Evolutionary conservation across 2,113 vertebrate species (phyloP).

Genomic region (Thamnaconus septentrionalis): DNA sequence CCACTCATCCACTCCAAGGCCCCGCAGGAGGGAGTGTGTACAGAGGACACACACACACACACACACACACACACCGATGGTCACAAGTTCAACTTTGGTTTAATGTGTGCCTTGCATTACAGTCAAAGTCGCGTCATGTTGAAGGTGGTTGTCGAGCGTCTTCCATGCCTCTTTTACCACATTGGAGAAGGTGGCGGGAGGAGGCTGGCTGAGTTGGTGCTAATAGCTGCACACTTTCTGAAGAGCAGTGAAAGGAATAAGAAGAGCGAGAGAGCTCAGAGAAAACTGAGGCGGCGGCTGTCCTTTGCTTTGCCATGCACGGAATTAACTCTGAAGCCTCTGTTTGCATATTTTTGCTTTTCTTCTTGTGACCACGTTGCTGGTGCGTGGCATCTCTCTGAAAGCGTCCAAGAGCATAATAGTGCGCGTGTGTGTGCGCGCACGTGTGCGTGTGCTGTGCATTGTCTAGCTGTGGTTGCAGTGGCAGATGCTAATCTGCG

Average conservation of each 20-base stretch:
- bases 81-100: too few species aligned
- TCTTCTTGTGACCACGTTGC: slow-evolving; percentile 15
- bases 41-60: background rate
- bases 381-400: slow-evolving; percentile 15
- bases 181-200: too few species aligned
- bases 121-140: slow-evolving; percentile 26
- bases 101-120: background rate
- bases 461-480: slow-evolving; percentile 18
- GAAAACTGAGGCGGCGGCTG: too few species aligned
- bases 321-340: slow-evolving; percentile 18
- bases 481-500: slow-evolving; percentile 66
- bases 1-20: slow-evolving; percentile 35
- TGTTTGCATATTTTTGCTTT: slow-evolving; percentile 12
- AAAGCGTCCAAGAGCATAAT: slow-evolving; percentile 14
- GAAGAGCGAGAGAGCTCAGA: too few species aligned
- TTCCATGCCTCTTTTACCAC: too few species aligned
- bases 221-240: too few species aligned
- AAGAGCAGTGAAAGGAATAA: too few species aligned
- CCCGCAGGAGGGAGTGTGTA: slow-evolving; percentile 40
- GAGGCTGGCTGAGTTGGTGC: too few species aligned
- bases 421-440: slow-evolving; percentile 1
- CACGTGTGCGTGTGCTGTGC: slow-evolving; percentile 1
- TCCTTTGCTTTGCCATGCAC: slow-evolving; percentile 29
- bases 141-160: too few species aligned
- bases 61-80: too few species aligned